Base-by-base conservation (phyloP, 2,888 invertebrate species). In the Folsomia candida region DNA sequence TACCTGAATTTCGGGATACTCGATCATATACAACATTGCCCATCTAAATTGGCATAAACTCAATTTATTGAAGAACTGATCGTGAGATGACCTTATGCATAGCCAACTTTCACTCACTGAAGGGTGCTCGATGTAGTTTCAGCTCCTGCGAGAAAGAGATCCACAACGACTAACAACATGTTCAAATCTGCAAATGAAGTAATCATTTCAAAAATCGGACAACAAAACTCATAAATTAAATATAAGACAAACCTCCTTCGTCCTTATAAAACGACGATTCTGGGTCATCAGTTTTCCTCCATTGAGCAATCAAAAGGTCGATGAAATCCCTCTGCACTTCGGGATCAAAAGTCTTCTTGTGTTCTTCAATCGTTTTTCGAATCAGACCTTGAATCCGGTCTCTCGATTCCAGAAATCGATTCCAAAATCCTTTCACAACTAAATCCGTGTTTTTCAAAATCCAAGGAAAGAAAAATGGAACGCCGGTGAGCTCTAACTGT, bases 131-230 rank as follows among this genome's bases (percentile, higher is more conserved):
- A 75, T 27, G 70, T 74, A 0, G 80, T 80, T 28, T 80, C 80
- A 22, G 77, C 76, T 9, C 81, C 81, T 14, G 80, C 81, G 11
- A 77, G 57, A 60, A 81, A 80, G n/a, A 80, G 57, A 60, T 81
- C 80, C 26, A 74, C 75, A 6, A 80, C 65, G 1, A 74, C 70
- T 0, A 78, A 68, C 0, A 79, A 24, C 68, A 79, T 76, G 37
- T 81, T 80, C 22, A 80, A 51, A 27, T 79, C 80, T 80, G 68
- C 14, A 58, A 60, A 24, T 25, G 11, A 27, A 60, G 9, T 60
- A 26, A 60, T 14, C 3, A 60, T 18, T 60, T 9, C 6, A 24
- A 60, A 24, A 26, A 47, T 9, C 11, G 14, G 58, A 58, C 9
- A 22, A 14, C 11, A 14, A 22, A 18, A 58, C 20, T 18, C 20